Evolutionary conservation across 30 jellyfish, hydroid and myxozoan genomes (phyloP).

Genomic region (Turritopsis dohrnii): DNA sequence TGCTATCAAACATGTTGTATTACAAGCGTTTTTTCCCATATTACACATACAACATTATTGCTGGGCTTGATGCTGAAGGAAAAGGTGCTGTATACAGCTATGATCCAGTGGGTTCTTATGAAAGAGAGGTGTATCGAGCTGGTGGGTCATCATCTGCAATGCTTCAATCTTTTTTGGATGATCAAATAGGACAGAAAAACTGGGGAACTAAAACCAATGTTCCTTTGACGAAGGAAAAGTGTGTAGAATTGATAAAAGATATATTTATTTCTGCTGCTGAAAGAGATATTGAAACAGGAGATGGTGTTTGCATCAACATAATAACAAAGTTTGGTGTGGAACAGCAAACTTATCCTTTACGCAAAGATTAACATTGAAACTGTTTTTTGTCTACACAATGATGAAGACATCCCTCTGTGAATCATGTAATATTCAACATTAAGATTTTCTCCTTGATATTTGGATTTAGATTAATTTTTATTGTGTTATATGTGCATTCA

Average conservation of each 20-base stretch:
- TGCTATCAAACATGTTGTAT: slow-evolving; percentile 80
- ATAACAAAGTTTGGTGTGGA: slow-evolving; percentile 77
- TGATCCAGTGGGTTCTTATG: slow-evolving; percentile 99
- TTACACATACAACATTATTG: slow-evolving; percentile 79
- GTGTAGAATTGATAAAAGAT: slow-evolving; percentile 85
- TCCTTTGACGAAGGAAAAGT: slow-evolving; percentile 55
- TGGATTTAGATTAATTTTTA: no score
- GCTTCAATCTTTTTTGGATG: slow-evolving; percentile 94
- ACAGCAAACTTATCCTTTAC: slow-evolving; percentile 71
- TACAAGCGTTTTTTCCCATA: slow-evolving; percentile 92
- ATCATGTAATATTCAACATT: no score
- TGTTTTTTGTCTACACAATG: no score
- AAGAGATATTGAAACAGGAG: slow-evolving; percentile 97
- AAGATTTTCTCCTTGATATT: no score
- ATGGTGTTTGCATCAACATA: slow-evolving; percentile 67
- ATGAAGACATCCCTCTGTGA: no score
- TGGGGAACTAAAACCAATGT: slow-evolving; percentile 49
- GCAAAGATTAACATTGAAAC: slow-evolving; percentile 75
- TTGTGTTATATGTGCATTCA: no score
- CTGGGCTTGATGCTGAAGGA: slow-evolving; percentile 95
- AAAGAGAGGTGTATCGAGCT: slow-evolving; percentile 89
- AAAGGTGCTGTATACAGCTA: slow-evolving; percentile 91
- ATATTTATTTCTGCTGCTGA: slow-evolving; percentile 94
- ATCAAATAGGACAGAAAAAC: slow-evolving; percentile 88
- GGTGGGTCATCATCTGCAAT: slow-evolving; percentile 90